Conservation (phyloP, 1,140 invertebrate species). For the Drosophila kurseongensis region DNA sequence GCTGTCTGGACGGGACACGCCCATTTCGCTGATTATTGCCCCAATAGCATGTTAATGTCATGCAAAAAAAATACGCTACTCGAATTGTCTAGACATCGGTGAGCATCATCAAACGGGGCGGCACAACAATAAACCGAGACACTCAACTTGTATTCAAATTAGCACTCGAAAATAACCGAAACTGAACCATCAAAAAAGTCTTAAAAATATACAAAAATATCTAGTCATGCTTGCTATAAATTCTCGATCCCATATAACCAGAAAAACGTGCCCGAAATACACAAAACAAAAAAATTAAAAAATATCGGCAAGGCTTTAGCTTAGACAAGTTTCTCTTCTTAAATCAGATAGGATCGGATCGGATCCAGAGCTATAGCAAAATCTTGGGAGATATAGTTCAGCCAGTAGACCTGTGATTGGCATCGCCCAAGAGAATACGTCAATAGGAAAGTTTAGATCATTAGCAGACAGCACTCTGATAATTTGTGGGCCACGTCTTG, state of each 20-base stretch:
- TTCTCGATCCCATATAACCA: constrained; percentile 52
- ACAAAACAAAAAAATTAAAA: constrained; percentile 3
- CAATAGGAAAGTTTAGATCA: constrained; percentile 60
- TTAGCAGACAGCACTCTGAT: constrained; percentile 13
- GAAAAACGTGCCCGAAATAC: constrained; percentile 64
- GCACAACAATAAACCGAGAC: constrained; percentile 41
- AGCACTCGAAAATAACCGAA: constrained; percentile 44
- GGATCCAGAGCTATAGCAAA: constrained; percentile 1
- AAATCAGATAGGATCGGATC: constrained; percentile 1
- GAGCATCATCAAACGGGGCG: constrained; percentile 30
- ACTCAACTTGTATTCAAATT: constrained; percentile 58
- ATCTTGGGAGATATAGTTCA: neutral
- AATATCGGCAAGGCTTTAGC: constrained; percentile 13
- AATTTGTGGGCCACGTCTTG: constrained; percentile 42
- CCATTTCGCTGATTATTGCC: constrained; percentile 50
- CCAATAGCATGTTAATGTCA: constrained; percentile 57
- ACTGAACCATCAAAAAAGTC: constrained; percentile 26
- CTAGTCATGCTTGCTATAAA: constrained; percentile 50
- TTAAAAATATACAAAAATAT: constrained; percentile 28
- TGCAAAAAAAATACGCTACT: constrained; percentile 43
- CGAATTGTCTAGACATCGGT: constrained; percentile 45
- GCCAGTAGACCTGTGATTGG: constrained; percentile 4
- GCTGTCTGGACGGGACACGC: constrained; percentile 50
- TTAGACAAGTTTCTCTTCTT: constrained; percentile 37
- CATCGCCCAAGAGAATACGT: constrained; percentile 19